Percentiles rank a stretch among this genome's conserved stretches.
These are phyloP conservation scores for Spea multiplicata DNA, from an alignment of 2,113 vertebrate genomes.

Conservation along the genomic window DNA sequence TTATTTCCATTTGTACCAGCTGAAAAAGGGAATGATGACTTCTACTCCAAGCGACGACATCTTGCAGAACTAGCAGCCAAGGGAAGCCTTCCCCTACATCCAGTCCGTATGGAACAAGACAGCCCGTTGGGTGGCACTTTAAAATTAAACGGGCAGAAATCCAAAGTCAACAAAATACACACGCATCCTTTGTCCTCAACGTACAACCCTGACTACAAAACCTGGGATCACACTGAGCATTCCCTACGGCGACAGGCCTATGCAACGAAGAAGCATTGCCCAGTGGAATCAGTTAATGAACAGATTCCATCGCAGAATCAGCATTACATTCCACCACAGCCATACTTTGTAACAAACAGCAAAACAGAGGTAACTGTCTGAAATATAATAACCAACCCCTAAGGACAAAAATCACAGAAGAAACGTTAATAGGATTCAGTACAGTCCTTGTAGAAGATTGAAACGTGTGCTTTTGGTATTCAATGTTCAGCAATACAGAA, in stretches of 20 bases:
- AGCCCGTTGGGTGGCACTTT: slow-evolving; percentile 78
- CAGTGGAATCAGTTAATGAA: slow-evolving; percentile 79
- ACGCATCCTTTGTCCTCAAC: slow-evolving; percentile 85
- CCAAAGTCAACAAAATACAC: slow-evolving; percentile 71
- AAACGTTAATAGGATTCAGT: slow-evolving; percentile 49
- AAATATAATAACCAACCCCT: slow-evolving; percentile 57
- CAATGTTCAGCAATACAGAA: slow-evolving; percentile 64
- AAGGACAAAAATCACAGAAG: slow-evolving; percentile 31
- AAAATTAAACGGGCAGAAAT: slow-evolving; percentile 85
- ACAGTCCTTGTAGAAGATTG: slow-evolving; percentile 45
- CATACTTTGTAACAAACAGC: slow-evolving; percentile 98
- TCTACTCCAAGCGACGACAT: slow-evolving; percentile 87
- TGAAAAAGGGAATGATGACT: slow-evolving; percentile 89
- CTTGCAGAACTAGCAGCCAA: slow-evolving; percentile 87
- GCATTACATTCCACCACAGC: slow-evolving; percentile 89
- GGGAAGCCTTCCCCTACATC: slow-evolving; percentile 86
- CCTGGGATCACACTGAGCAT: slow-evolving; percentile 88
- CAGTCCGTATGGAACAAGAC: slow-evolving; percentile 81
- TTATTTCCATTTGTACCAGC: slow-evolving; percentile 63
- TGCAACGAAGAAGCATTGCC: slow-evolving; percentile 79
- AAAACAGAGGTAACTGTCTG: slow-evolving; percentile 99
- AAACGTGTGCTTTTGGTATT: slow-evolving; percentile 55
- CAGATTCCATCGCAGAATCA: slow-evolving; percentile 82
- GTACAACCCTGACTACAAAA: slow-evolving; percentile 84
- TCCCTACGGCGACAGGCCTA: slow-evolving; percentile 85